Base-by-base conservation (phyloP, 2,113 vertebrate genomes). In the Paraplagusia blochii region DNA sequence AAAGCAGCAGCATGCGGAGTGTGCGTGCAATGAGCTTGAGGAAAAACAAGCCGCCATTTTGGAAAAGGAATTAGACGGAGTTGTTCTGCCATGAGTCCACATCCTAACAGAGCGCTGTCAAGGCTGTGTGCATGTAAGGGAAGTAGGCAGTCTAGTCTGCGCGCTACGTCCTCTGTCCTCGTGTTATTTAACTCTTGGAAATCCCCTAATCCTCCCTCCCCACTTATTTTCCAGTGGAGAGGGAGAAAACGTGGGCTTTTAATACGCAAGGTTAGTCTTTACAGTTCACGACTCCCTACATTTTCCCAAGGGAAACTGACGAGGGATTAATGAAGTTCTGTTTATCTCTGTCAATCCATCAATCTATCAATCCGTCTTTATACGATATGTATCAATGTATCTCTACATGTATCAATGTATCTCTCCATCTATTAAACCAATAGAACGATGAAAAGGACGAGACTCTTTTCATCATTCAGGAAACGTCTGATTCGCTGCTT, bases 11-110 rank as follows among this genome's bases (percentile, higher is more conserved):
- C 22, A 29, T 29, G 22, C 22, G 22, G 22, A 29, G 22, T 29
- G 22, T 29, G 22, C 22, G 83, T 76, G 58, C 75, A 74, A 60
- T 10, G 72, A 77, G 85, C 80, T 62, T 63, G 62, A 74, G 77
- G 80, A 67, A 77, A 87, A 84, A 82, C 76, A 84, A 76, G 80
- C 78, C 82, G 82, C 85, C 86, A 89, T 87, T 88, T 89, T 89
- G 83, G 67, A 85, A 79, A 68, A 74, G 46, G 80, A 80, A 79
- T 83, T 74, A 72, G 68, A 79, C 73, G 18, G 75, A 79, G 84
- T 81, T 81, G 62, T 72, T 78, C 76, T 80, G 74, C 68, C 61
- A 72, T 65, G 50, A 77, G 65, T 72, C 77, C 47, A 75, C 74
- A 79, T 71, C 78, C 76, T 59, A 68, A 60, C 72, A 59, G 62